Percentiles rank a stretch among this genome's conserved stretches.
Evolutionary conservation across 1,140 invertebrate genomes (phyloP).

Genomic region (Bemisia tabaci): DNA sequence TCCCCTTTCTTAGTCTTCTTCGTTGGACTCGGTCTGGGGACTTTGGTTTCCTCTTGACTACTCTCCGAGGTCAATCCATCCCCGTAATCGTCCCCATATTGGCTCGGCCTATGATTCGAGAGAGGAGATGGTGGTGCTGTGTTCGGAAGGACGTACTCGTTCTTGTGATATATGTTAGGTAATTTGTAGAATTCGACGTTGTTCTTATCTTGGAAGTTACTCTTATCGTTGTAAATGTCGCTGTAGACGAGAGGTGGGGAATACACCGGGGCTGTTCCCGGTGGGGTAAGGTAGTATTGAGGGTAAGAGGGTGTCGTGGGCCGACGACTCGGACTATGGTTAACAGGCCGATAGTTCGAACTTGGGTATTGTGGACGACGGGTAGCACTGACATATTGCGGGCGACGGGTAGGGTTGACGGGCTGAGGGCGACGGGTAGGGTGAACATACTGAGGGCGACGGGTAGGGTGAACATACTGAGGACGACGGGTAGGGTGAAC

Average conservation of each 20-base stretch:
- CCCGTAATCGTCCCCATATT: not conserved
- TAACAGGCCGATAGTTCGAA: not conserved
- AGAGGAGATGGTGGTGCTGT: not conserved
- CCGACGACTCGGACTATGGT: too few relatives aligned
- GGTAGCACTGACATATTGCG: not conserved
- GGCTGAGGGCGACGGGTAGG: not conserved
- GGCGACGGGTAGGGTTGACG: not conserved
- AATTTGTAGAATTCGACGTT: not conserved
- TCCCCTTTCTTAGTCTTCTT: too few relatives aligned
- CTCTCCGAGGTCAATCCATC: not conserved
- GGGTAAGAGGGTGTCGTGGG: too few relatives aligned
- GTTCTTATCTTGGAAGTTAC: too few relatives aligned
- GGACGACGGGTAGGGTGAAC: not conserved
- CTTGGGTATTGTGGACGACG: not conserved
- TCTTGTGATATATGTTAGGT: not conserved
- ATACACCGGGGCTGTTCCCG: not conserved
- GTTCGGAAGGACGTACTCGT: not conserved
- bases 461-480: not conserved
- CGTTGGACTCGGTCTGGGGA: not conserved
- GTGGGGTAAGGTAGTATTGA: not conserved
- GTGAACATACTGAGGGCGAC: not conserved
- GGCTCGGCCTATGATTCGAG: not conserved
- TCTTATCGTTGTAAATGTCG: not conserved
- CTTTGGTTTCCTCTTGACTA: not conserved
- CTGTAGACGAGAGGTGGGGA: not conserved